Percentiles rank a stretch among this genome's conserved stretches.
phyloP scores from a whole-genome alignment of 2,113 vertebrate genomes.

The Amphiprion ocellaris region DNA sequence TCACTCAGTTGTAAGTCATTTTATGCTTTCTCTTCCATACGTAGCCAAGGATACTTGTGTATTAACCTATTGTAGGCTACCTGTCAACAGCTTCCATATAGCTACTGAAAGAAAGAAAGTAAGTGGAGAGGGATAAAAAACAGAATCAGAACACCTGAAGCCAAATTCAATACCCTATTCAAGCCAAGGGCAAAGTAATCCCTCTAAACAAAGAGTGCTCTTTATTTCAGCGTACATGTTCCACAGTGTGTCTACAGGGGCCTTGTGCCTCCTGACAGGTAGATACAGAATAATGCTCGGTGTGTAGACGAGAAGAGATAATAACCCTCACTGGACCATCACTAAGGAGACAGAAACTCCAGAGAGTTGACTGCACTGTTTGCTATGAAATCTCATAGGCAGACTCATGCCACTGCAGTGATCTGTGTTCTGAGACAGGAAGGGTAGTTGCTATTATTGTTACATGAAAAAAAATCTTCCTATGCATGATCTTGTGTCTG shows the following conservation, averaged over 20 bases:
- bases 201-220: neutral
- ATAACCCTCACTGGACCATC: constrained; percentile 76
- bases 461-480: neutral
- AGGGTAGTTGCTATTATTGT: neutral
- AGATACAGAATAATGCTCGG: constrained; percentile 55
- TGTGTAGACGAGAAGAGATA: constrained; percentile 73
- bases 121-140: too few relatives aligned
- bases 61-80: neutral
- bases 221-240: constrained; percentile 33
- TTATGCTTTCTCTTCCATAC: neutral
- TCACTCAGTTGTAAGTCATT: constrained; percentile 56
- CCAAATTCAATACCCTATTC: neutral
- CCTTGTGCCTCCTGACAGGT: constrained; percentile 61
- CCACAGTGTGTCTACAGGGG: constrained; percentile 65
- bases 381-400: constrained; percentile 26
- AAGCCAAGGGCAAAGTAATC: neutral
- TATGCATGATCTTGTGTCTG: constrained; percentile 23
- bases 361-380: constrained; percentile 43
- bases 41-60: neutral
- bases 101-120: neutral
- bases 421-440: neutral
- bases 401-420: constrained; percentile 15
- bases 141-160: too few relatives aligned
- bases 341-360: constrained; percentile 76
- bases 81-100: neutral